A percentile compares a stretch with the other conserved stretches of the same genome.
These are phyloP conservation scores for Amphibalanus amphitrite DNA, from an alignment of 1,140 invertebrate genomes.

Conservation along the genomic window DNA sequence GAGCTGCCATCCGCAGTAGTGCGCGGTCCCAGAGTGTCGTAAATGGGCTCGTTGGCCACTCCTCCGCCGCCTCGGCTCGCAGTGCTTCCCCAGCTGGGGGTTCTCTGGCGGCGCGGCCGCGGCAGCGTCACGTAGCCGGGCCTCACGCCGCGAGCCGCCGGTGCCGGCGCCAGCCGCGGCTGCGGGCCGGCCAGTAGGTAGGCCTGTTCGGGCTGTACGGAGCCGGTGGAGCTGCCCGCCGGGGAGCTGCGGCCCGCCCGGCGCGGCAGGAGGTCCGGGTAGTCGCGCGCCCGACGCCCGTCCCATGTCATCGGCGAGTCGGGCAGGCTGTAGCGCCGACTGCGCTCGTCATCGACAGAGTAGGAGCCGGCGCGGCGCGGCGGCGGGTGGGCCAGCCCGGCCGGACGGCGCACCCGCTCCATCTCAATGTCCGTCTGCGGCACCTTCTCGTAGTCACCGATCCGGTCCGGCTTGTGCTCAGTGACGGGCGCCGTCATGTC, in stretches of 20 bases:
- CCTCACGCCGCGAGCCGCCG: conserved; percentile 29
- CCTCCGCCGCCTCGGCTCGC: conserved; percentile 18
- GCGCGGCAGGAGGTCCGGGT: conserved; percentile 31
- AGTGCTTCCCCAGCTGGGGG: conserved; percentile 46
- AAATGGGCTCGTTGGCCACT: conserved; percentile 42
- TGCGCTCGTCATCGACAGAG: background rate
- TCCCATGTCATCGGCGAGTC: background rate
- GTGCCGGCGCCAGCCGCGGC: background rate
- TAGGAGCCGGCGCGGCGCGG: too few relatives aligned
- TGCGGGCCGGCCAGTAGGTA: background rate
- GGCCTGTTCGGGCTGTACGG: background rate
- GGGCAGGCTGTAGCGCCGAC: background rate
- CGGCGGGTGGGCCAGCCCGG: background rate
- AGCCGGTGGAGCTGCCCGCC: background rate
- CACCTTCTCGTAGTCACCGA: background rate
- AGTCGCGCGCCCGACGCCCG: background rate
- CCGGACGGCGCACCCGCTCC: background rate
- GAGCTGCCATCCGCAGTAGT: conserved; percentile 73
- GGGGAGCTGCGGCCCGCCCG: background rate
- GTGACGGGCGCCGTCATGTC: background rate
- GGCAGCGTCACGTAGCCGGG: conserved; percentile 39
- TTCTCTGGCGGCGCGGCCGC: conserved; percentile 54
- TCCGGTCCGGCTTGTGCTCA: background rate
- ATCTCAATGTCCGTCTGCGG: background rate
- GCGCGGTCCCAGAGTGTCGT: conserved; percentile 75